Base-by-base conservation (phyloP, 2,797 vertebrate genomes). In the Phoeniculus purpureus region DNA sequence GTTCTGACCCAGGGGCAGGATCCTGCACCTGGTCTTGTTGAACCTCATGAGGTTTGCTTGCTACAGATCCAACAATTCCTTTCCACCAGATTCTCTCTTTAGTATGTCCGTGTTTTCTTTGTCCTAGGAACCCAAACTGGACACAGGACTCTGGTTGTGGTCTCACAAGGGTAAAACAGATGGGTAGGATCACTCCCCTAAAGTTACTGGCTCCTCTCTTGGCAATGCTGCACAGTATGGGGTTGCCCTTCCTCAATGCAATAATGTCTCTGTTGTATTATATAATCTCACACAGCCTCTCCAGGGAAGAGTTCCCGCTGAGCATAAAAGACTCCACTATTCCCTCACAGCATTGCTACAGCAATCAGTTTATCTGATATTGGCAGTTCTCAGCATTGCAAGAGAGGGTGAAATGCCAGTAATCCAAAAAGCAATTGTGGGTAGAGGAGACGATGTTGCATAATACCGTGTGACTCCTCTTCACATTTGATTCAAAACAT, bases 291-390 rank as follows among this genome's bases (percentile, higher is more conserved):
- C 47, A 43, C 12, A 79, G 54, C 51, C 73, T 74, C 4, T 3
- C 61, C 1, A 0, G 67, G 59, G 56, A 90, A 73, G 52, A 64
- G 31, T 0, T 87, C 87, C 89, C 1, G 20, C 85, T 81, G 92
- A 83, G 79, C 29, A 52, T 50, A 27, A 93, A 77, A 92, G 84
- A 61, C 72, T 87, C 50, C 19, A 25, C 72, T 77, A 18, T 79
- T 84, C 78, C 70, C 75, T 85, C 65, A 34, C n/a, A 82, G 65
- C 31, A 85, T 15, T 55, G 58, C 86, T 74, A 10, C 4, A 80
- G 58, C 79, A 88, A 91, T 94, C 65, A 60, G 19, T 60, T 81
- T 68, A 29, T 73, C 85, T 85, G 86, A 92, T 81, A 87, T 90
- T 45, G 58, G 58, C 66, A 94, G 51, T 59, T 85, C 79, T 85